Percentiles rank a stretch among this genome's conserved stretches.
These are phyloP conservation scores for Polymixis lichenea DNA, from an alignment of 2,888 invertebrate species.

Conservation along the genomic window DNA sequence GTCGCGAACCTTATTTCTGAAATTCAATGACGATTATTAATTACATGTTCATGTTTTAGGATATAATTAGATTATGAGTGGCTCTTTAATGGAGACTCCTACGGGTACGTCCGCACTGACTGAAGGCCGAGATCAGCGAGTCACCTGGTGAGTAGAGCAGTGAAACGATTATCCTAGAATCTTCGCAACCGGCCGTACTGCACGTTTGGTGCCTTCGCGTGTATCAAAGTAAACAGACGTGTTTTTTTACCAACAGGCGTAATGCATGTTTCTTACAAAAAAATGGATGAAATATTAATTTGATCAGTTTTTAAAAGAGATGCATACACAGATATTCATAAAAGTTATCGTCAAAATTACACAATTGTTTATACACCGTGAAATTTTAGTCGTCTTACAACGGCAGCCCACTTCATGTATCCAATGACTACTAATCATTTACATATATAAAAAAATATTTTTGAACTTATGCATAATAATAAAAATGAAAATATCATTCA, in stretches of 20 bases:
- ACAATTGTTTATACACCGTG: not conserved
- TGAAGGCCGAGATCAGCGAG: not conserved
- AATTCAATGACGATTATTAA: not conserved
- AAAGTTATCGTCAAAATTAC: not conserved
- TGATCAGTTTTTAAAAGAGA: not conserved
- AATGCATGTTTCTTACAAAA: not conserved
- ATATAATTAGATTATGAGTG: not conserved
- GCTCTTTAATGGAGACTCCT: not conserved
- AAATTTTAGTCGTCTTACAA: too few species aligned
- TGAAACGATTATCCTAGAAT: not conserved
- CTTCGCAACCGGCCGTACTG: not conserved
- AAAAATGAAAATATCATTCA: too few species aligned
- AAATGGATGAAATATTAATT: not conserved
- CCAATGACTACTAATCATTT: too few species aligned
- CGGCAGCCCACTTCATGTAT: too few species aligned
- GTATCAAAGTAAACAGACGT: not conserved
- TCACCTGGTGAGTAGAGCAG: not conserved
- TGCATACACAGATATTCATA: not conserved
- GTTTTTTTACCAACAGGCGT: too few species aligned
- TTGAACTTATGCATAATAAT: too few species aligned
- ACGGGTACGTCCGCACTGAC: not conserved
- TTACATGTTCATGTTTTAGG: not conserved
- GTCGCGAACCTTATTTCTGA: conserved; percentile 40
- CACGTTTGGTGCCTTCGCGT: not conserved
- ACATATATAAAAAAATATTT: too few species aligned